Conservation (phyloP, 2,797 vertebrate genomes). For the Sebastes aleutianus region DNA sequence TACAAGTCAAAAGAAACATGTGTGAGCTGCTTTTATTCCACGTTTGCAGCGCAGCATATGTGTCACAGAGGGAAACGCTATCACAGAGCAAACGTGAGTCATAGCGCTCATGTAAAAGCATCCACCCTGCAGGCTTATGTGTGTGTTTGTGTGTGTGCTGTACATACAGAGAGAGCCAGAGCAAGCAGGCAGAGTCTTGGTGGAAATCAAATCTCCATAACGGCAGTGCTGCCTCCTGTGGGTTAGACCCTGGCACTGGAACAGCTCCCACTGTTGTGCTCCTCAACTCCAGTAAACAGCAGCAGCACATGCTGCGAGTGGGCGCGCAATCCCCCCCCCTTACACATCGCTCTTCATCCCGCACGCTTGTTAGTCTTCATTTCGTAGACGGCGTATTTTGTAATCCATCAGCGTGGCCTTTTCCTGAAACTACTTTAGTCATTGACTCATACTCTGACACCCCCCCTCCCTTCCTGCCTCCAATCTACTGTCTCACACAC, state of each 20-base stretch:
- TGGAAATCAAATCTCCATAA: constrained; percentile 40
- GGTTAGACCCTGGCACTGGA: constrained; percentile 23
- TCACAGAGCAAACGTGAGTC: constrained; percentile 12
- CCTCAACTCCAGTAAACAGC: constrained; percentile 29
- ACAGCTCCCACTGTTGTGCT: constrained; percentile 20
- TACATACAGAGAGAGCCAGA: neutral
- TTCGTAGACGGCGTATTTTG: constrained; percentile 25
- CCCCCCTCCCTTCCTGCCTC: neutral
- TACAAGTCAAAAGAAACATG: neutral
- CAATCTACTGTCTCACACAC: neutral
- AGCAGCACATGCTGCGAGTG: constrained; percentile 18
- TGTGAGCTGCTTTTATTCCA: constrained; percentile 1
- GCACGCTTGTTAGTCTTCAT: constrained; percentile 9
- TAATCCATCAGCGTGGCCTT: constrained; percentile 49
- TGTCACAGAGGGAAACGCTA: neutral
- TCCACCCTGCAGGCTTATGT: neutral
- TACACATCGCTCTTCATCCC: constrained; percentile 11
- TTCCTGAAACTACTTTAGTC: constrained; percentile 34
- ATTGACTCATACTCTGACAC: constrained; percentile 9
- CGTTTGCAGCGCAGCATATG: neutral
- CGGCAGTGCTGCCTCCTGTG: constrained; percentile 36
- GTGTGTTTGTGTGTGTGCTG: neutral
- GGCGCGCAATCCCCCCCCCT: neutral
- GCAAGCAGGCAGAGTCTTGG: neutral
- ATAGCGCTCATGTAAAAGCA: constrained; percentile 26